Percentiles rank a stretch among this genome's conserved stretches.
phyloP scores from a whole-genome alignment of 2,888 invertebrate genomes.

The Caenorhabditis japonica region DNA sequence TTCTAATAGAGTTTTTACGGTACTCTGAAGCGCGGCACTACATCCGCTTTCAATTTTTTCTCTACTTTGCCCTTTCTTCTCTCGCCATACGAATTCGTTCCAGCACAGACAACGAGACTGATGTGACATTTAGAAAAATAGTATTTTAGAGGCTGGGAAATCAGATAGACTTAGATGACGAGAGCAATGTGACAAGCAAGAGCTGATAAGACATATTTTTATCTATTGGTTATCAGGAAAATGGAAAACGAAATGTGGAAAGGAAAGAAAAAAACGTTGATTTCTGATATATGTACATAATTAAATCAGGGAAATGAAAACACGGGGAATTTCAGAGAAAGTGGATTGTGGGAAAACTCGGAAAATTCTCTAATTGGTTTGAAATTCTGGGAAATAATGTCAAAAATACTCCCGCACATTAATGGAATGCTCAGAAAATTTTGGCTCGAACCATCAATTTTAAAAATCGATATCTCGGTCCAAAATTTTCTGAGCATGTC shows the following conservation, averaged over 20 bases:
- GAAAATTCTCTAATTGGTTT: too few species aligned
- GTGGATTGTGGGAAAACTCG: too few species aligned
- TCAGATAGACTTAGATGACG: conserved; percentile 27
- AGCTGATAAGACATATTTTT: background rate
- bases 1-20: too few species aligned
- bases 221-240: background rate
- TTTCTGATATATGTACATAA: conserved; percentile 19
- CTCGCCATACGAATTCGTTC: conserved; percentile 19
- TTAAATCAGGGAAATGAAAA: background rate
- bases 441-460: too few species aligned
- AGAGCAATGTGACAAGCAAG: conserved; percentile 34
- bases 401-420: too few species aligned
- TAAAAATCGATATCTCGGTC: too few species aligned
- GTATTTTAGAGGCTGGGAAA: background rate
- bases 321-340: too few species aligned
- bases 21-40: too few species aligned
- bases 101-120: conserved; percentile 34
- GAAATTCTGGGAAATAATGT: too few species aligned
- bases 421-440: too few species aligned
- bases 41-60: background rate
- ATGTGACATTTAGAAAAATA: conserved; percentile 19
- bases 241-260: background rate
- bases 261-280: background rate
- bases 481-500: too few species aligned
- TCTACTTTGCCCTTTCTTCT: conserved; percentile 32